Conservation (phyloP, 2,888 invertebrate species). For the Pterobdella sp. region DNA sequence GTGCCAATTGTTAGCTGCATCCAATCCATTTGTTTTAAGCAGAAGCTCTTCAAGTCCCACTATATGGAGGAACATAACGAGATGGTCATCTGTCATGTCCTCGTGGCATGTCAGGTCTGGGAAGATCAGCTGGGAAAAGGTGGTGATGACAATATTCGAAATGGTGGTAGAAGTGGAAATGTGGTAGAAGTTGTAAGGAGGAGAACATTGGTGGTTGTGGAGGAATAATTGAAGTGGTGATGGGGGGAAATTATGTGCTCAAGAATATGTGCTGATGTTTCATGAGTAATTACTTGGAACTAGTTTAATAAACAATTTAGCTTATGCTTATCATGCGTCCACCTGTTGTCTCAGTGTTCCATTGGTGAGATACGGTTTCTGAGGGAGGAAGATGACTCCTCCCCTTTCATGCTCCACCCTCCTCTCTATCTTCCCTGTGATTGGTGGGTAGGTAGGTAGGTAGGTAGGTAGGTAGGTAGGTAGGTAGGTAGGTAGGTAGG, state of each 20-base stretch:
- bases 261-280: not conserved
- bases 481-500: not conserved
- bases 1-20: slow-evolving; percentile 51
- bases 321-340: not conserved
- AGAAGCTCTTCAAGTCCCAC: slow-evolving; percentile 44
- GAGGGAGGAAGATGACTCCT: slow-evolving; percentile 55
- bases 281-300: not conserved
- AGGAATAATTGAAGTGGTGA: not conserved
- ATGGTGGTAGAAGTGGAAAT: not conserved
- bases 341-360: slow-evolving; percentile 56
- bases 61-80: slow-evolving; percentile 46
- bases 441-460: not conserved
- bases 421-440: slow-evolving; percentile 32
- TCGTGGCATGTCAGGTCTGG: not conserved
- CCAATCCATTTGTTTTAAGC: slow-evolving; percentile 48
- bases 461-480: not conserved
- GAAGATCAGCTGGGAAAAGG: slow-evolving; percentile 16
- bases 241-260: not conserved
- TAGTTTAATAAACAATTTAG: not conserved
- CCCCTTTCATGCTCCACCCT: slow-evolving; percentile 41
- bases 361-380: slow-evolving; percentile 57
- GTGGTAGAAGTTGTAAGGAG: not conserved
- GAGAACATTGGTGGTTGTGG: not conserved
- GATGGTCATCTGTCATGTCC: slow-evolving; percentile 39
- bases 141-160: not conserved